Evolutionary conservation across 1,140 invertebrate genomes (phyloP).

Genomic region (Zeugodacus cucurbitae): DNA sequence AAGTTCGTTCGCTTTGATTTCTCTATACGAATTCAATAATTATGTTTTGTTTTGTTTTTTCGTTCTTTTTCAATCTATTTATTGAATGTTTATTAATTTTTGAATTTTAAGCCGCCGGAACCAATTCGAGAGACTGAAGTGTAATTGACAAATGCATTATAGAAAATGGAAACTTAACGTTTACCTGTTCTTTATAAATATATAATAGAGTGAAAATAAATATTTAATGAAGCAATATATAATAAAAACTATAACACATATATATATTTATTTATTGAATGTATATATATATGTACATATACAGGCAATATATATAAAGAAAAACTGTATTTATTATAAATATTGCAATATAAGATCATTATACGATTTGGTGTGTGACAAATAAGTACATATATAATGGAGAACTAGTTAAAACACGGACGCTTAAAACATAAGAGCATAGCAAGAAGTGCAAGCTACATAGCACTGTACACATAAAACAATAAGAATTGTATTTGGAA

Average conservation of each 20-base stretch:
- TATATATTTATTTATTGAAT: not conserved
- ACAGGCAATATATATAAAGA: not conserved
- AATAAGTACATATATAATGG: too few relatives aligned
- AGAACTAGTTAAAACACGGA: too few relatives aligned
- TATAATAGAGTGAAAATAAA: not conserved
- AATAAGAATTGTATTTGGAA: too few relatives aligned
- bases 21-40: not conserved
- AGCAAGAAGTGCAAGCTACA: too few relatives aligned
- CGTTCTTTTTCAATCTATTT: not conserved
- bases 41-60: not conserved
- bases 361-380: too few relatives aligned
- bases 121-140: conserved; percentile 78
- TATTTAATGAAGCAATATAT: not conserved
- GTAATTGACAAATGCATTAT: conserved; percentile 62
- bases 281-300: conserved; percentile 17
- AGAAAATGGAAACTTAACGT: conserved; percentile 35
- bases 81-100: conserved; percentile 66
- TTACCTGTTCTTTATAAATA: not conserved
- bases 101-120: conserved; percentile 75
- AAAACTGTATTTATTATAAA: not conserved
- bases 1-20: not conserved
- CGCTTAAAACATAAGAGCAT: too few relatives aligned
- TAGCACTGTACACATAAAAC: too few relatives aligned
- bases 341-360: not conserved
- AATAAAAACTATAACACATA: not conserved